Evolutionary conservation across 1,140 invertebrate genomes (phyloP).

Genomic region (Heliconius hewitsoni): DNA sequence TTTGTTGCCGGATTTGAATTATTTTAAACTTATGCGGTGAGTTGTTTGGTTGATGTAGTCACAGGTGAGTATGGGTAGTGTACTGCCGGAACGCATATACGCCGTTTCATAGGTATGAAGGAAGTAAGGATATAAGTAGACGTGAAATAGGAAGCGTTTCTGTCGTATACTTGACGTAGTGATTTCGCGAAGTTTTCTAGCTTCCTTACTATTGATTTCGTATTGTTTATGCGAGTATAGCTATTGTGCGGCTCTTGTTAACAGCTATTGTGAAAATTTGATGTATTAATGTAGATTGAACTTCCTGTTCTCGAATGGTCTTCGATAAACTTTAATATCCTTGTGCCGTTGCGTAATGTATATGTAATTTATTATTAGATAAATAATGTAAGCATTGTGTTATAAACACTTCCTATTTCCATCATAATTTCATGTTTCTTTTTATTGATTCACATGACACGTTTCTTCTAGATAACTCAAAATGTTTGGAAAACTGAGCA

Average conservation of each 20-base stretch:
- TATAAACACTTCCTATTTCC: slow-evolving; percentile 2
- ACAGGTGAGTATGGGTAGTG: slow-evolving; percentile 24
- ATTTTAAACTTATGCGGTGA: slow-evolving; percentile 37
- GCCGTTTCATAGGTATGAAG: slow-evolving; percentile 35
- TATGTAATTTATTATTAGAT: slow-evolving; percentile 2
- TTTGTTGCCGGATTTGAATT: slow-evolving; percentile 46
- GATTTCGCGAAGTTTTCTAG: slow-evolving; percentile 38
- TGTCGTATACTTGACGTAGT: slow-evolving; percentile 34
- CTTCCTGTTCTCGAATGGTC: slow-evolving; percentile 13
- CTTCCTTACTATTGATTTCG: slow-evolving; percentile 34
- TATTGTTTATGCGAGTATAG: slow-evolving; percentile 31
- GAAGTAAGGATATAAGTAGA: slow-evolving; percentile 36
- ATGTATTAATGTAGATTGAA: slow-evolving; percentile 5
- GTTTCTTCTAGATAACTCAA: slow-evolving; percentile 47
- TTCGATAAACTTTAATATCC: not conserved
- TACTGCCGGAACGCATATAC: slow-evolving; percentile 29
- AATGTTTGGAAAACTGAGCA: slow-evolving; percentile 58
- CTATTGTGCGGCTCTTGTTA: slow-evolving; percentile 2
- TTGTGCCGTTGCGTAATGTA: slow-evolving; percentile 6
- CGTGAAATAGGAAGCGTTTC: slow-evolving; percentile 40
- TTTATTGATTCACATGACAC: slow-evolving; percentile 11
- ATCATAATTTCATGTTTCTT: not conserved
- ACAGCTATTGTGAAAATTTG: slow-evolving; percentile 4
- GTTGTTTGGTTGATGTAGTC: slow-evolving; percentile 5
- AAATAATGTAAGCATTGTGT: slow-evolving; percentile 9